phyloP scores from a whole-genome alignment of 2,113 vertebrate genomes.

The Periophthalmodon schlosseri region DNA sequence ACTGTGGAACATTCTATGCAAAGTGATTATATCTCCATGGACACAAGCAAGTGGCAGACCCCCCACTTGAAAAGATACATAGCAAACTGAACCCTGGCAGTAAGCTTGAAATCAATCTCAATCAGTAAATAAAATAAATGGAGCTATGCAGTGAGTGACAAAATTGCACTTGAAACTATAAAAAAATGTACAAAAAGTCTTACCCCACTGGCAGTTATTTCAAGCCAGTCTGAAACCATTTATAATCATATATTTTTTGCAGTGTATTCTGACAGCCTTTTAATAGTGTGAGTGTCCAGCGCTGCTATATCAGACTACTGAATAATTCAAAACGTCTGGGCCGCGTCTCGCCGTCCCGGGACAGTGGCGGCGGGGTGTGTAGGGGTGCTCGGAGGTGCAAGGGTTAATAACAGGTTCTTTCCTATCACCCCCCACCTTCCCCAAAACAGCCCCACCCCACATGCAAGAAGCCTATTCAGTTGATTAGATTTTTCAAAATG shows the following conservation, averaged over 20 bases:
- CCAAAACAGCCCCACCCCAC: constrained; percentile 74
- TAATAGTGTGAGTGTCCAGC: constrained; percentile 84
- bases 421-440: constrained; percentile 71
- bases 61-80: too few relatives aligned
- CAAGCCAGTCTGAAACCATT: constrained; percentile 82
- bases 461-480: constrained; percentile 98
- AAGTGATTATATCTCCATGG: too few relatives aligned
- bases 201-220: too few relatives aligned
- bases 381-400: constrained; percentile 81
- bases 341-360: constrained; percentile 76
- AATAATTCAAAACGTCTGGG: constrained; percentile 92
- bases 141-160: too few relatives aligned
- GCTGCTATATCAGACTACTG: constrained; percentile 84
- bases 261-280: constrained; percentile 64
- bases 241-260: constrained; percentile 13
- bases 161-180: too few relatives aligned
- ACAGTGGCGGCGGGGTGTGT: constrained; percentile 74
- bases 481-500: constrained; percentile 99
- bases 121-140: too few relatives aligned
- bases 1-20: too few relatives aligned
- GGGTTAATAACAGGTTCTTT: constrained; percentile 97
- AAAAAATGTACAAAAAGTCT: too few relatives aligned
- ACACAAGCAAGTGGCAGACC: too few relatives aligned
- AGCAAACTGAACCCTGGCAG: too few relatives aligned
- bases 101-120: too few relatives aligned